Conservation (phyloP, 1,140 invertebrate species). For the Oedothorax gibbosus region DNA sequence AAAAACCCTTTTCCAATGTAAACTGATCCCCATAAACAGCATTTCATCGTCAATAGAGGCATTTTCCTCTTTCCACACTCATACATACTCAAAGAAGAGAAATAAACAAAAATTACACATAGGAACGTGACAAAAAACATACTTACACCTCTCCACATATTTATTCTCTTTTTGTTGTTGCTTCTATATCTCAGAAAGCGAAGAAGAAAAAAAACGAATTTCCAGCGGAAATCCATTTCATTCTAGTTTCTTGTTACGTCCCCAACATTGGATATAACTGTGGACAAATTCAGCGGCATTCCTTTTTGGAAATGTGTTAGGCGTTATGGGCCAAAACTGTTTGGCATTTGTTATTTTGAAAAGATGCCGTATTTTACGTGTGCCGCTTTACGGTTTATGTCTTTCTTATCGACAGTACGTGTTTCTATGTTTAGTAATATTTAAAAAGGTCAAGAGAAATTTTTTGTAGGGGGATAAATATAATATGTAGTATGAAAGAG, state of each 20-base stretch:
- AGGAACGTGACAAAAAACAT: slow-evolving; percentile 50
- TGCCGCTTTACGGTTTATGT: slow-evolving; percentile 32
- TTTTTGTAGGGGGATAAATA: too few relatives aligned
- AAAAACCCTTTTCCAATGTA: slow-evolving; percentile 44
- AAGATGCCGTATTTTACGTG: slow-evolving; percentile 22
- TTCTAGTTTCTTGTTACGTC: slow-evolving; percentile 48
- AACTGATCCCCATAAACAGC: slow-evolving; percentile 54
- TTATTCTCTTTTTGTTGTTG: slow-evolving; percentile 27
- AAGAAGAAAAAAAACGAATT: slow-evolving; percentile 31
- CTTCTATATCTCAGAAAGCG: too few relatives aligned
- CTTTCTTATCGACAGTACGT: neutral
- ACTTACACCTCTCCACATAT: slow-evolving; percentile 33
- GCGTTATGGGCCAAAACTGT: slow-evolving; percentile 48
- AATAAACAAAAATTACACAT: slow-evolving; percentile 7
- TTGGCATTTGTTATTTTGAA: slow-evolving; percentile 48
- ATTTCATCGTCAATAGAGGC: slow-evolving; percentile 27
- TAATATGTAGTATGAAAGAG: too few relatives aligned
- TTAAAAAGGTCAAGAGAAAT: slow-evolving; percentile 16
- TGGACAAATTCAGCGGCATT: slow-evolving; percentile 50
- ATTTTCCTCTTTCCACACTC: neutral
- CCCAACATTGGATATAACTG: slow-evolving; percentile 38
- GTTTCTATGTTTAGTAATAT: neutral
- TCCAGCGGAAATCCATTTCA: slow-evolving; percentile 55
- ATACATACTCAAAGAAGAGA: slow-evolving; percentile 9
- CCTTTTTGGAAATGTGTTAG: slow-evolving; percentile 36